Evolutionary conservation across 2,888 invertebrate genomes (phyloP).

Genomic region (Cabera pusaria): DNA sequence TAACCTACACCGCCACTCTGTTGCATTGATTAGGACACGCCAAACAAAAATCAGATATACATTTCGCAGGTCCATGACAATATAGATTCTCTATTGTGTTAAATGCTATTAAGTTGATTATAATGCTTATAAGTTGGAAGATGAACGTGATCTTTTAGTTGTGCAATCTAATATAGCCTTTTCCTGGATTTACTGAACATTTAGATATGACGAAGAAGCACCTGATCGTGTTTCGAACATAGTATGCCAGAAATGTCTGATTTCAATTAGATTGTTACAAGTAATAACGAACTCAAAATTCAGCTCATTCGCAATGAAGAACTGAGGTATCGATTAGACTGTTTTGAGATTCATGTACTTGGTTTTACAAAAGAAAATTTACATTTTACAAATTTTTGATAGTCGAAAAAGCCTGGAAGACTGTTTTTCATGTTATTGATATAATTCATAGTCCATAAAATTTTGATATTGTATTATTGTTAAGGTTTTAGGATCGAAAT

Average conservation of each 20-base stretch:
- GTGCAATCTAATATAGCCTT: no score
- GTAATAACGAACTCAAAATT: conserved; percentile 11
- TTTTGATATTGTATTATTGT: conserved; percentile 76
- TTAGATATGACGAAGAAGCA: no score
- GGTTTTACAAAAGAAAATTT: conserved; percentile 67
- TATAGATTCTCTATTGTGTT: no score
- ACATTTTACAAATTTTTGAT: conserved; percentile 81
- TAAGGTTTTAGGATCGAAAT: conserved; percentile 64
- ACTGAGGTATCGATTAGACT: conserved; percentile 55
- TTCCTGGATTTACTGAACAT: no score
- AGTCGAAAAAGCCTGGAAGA: conserved; percentile 75
- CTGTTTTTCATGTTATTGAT: conserved; percentile 77
- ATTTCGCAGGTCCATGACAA: no score
- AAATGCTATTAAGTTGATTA: no score
- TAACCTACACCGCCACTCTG: no score
- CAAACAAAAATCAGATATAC: neutral
- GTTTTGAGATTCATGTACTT: conserved; percentile 65
- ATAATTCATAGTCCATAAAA: conserved; percentile 75
- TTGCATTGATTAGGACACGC: conserved; percentile 12
- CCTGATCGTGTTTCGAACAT: conserved; percentile 36
- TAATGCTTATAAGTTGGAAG: no score
- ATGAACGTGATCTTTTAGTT: no score
- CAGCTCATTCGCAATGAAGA: conserved; percentile 31
- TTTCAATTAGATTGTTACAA: conserved; percentile 39
- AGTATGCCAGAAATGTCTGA: conserved; percentile 63